Conservation (phyloP, 35 echinoderm and acorn worm genomes). For the Nesometra sesokonis region DNA sequence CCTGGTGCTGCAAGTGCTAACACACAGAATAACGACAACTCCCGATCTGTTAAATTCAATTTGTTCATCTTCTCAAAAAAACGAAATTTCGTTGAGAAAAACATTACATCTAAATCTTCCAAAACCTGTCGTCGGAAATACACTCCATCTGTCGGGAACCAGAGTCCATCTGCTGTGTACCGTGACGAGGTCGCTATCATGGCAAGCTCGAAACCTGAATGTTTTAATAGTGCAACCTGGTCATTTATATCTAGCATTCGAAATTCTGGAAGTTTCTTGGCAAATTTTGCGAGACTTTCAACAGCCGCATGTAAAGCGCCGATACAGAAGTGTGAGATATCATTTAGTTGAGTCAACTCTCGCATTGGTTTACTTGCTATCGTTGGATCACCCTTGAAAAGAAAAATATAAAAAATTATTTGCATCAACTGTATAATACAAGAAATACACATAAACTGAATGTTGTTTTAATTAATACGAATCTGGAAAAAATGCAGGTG, state of each 20-base stretch:
- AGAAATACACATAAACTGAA: too few species aligned
- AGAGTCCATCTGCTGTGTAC: slow-evolving; percentile 84
- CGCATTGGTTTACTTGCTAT: slow-evolving; percentile 50
- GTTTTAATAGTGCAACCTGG: slow-evolving; percentile 79
- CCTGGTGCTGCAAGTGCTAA: slow-evolving; percentile 78
- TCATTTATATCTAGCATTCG: slow-evolving; percentile 76
- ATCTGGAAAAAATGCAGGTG: too few species aligned
- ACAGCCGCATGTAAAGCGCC: slow-evolving; percentile 55
- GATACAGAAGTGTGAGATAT: slow-evolving; percentile 61
- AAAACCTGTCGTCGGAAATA: slow-evolving; percentile 82
- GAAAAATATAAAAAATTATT: not conserved
- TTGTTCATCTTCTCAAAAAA: slow-evolving; percentile 99
- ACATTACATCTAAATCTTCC: slow-evolving; percentile 65
- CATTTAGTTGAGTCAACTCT: slow-evolving; percentile 67
- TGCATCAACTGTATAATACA: too few species aligned
- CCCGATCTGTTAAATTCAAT: slow-evolving; percentile 81
- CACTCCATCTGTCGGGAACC: slow-evolving; percentile 78
- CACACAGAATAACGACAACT: slow-evolving; percentile 88
- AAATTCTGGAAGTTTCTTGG: slow-evolving; percentile 73
- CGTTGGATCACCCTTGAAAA: not conserved
- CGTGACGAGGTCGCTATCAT: slow-evolving; percentile 86
- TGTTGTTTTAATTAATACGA: too few species aligned
- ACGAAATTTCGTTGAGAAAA: slow-evolving; percentile 73
- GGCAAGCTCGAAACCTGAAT: slow-evolving; percentile 91
- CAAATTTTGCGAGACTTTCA: slow-evolving; percentile 80